Base-by-base conservation (phyloP, 2,888 invertebrate genomes). In the Hyppa rectilinea region DNA sequence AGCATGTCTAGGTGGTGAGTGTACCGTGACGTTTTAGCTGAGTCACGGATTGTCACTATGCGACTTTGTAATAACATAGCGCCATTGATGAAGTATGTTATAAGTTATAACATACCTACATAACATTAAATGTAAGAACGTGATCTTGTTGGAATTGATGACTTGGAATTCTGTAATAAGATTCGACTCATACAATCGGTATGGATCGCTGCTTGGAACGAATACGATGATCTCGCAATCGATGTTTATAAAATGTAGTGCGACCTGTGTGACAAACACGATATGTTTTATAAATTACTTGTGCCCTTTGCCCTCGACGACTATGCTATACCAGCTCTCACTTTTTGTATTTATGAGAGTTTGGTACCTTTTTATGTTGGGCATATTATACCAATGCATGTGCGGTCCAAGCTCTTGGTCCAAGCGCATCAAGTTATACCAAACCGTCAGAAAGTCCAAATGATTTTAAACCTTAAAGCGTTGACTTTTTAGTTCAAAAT, bases 131-230 rank as follows among this genome's bases (percentile, higher is more conserved):
- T 31, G 50, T 34, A 40, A 62, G 66, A 68, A 85, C 85, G 84
- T 84, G 84, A 73, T 85, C 53, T 66, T 75, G 55, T 68, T 67
- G 70, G 23, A 77, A 74, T 74, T 77, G 64, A 73, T 84, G 76
- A 68, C 53, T 65, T n/a, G 56, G 68, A 50, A 20, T 71, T 62
- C 65, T 63, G 45, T 61, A 64, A 81, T 70, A 70, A 74, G 49
- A 70, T 29, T 52, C 71, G 36, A 58, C 40, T 71, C 66, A 77
- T 77, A 63, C 62, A 63, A 66, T 78, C 45, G 50, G 60, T 70
- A 70, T 58, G 70, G 45, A 64, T 63, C 40, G 38, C 36, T 56
- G 43, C 40, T 71, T 14, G 52, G 23, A 71, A 47, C 60, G 50
- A 75, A 62, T 75, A 23, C n/a, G 31, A 60, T 60, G 49, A 31